These are phyloP conservation scores for Plebejus argus DNA, from an alignment of 2,888 invertebrate species.

Conservation along the genomic window DNA sequence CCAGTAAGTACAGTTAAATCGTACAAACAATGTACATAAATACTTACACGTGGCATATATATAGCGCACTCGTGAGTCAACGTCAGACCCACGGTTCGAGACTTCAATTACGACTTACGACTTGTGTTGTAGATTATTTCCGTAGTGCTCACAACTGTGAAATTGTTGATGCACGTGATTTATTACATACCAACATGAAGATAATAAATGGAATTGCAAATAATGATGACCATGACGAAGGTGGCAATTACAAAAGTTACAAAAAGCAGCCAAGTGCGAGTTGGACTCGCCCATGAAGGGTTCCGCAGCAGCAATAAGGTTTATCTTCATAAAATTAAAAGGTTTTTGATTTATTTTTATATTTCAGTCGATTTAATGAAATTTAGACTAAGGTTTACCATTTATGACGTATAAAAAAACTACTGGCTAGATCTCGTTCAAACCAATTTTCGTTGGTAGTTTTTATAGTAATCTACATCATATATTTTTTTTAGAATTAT, in stretches of 20 bases:
- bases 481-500: too few relatives aligned
- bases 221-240: not conserved
- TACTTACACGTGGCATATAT: conserved; percentile 14
- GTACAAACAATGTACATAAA: conserved; percentile 19
- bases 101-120: conserved; percentile 26
- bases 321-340: too few relatives aligned
- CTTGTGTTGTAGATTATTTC: conserved; percentile 24
- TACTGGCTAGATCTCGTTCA: too few relatives aligned
- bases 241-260: not conserved
- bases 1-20: conserved; percentile 26
- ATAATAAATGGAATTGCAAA: not conserved
- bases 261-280: too few relatives aligned
- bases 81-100: conserved; percentile 22
- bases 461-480: too few relatives aligned
- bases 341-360: too few relatives aligned
- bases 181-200: not conserved
- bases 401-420: too few relatives aligned
- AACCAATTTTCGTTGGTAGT: too few relatives aligned
- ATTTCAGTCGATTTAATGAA: too few relatives aligned
- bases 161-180: conserved; percentile 21
- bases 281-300: too few relatives aligned
- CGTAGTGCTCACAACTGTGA: conserved; percentile 21
- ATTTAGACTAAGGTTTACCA: too few relatives aligned
- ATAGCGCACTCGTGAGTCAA: conserved; percentile 9
- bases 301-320: too few relatives aligned